A percentile compares a stretch with the other conserved stretches of the same genome.
These are phyloP conservation scores for Zeuzera pyrina DNA, from an alignment of 2,888 invertebrate genomes.

Conservation along the genomic window DNA sequence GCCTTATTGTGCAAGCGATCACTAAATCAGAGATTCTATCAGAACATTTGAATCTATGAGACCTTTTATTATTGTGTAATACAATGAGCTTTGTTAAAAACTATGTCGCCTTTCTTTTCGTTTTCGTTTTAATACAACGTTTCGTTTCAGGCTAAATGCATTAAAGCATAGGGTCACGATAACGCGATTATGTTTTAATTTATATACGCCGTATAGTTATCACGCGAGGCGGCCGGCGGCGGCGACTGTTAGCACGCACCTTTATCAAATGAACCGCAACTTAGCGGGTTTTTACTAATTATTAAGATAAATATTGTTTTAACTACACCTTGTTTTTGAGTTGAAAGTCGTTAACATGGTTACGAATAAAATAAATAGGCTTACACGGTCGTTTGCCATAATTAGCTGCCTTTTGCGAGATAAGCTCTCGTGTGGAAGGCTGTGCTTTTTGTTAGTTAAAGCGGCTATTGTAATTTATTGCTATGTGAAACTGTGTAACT, in stretches of 20 bases:
- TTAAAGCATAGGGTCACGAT: conserved; percentile 68
- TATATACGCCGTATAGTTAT: conserved; percentile 56
- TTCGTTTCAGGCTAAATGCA: conserved; percentile 34
- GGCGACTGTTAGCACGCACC: conserved; percentile 51
- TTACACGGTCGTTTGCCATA: no score
- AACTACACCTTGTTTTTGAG: conserved; percentile 57
- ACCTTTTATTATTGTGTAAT: neutral
- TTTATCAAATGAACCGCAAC: conserved; percentile 59
- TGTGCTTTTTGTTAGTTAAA: no score
- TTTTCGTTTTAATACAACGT: conserved; percentile 1
- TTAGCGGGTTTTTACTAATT: conserved; percentile 65
- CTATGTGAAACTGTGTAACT: neutral
- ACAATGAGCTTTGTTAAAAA: neutral
- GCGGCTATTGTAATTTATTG: neutral
- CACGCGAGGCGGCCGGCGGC: conserved; percentile 39
- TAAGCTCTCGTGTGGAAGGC: no score
- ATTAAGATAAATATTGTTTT: conserved; percentile 69
- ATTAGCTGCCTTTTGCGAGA: no score
- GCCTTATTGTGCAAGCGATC: no score
- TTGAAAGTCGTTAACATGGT: conserved; percentile 42
- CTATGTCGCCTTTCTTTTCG: neutral
- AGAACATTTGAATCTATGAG: no score
- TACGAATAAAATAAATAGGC: no score
- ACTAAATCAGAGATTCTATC: no score
- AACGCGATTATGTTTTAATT: conserved; percentile 73